These are phyloP conservation scores for Ctenosaura bakeri DNA, from an alignment of 2,797 vertebrate species.

Conservation along the genomic window DNA sequence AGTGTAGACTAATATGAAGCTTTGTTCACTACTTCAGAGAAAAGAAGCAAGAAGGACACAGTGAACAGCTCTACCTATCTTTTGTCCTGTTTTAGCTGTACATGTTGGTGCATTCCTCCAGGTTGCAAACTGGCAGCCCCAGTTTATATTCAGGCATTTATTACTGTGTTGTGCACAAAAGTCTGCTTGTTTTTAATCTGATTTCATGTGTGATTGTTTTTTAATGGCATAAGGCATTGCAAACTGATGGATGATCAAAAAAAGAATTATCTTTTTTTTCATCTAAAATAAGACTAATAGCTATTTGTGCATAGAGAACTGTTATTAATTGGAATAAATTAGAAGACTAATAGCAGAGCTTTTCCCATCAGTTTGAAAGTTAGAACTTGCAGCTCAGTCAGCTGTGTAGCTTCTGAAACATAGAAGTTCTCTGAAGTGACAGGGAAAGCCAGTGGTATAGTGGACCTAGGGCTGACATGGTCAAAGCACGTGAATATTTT, in stretches of 20 bases:
- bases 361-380: neutral
- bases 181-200: neutral
- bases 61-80: neutral
- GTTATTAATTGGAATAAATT: neutral
- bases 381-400: neutral
- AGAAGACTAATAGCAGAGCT: neutral
- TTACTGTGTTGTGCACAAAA: neutral
- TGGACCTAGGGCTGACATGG: neutral
- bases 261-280: neutral
- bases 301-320: neutral
- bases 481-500: neutral
- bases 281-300: neutral
- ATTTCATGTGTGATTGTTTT: neutral
- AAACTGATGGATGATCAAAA: neutral
- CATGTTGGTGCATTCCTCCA: neutral
- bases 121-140: neutral
- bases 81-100: neutral
- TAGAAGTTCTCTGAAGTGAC: neutral
- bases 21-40: neutral
- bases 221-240: neutral
- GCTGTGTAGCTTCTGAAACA: neutral
- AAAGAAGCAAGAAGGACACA: neutral
- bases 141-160: neutral
- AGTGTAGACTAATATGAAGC: neutral
- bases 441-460: neutral